These are phyloP conservation scores for Hiodon tergisus DNA, from an alignment of 2,113 vertebrate species.

Conservation along the genomic window DNA sequence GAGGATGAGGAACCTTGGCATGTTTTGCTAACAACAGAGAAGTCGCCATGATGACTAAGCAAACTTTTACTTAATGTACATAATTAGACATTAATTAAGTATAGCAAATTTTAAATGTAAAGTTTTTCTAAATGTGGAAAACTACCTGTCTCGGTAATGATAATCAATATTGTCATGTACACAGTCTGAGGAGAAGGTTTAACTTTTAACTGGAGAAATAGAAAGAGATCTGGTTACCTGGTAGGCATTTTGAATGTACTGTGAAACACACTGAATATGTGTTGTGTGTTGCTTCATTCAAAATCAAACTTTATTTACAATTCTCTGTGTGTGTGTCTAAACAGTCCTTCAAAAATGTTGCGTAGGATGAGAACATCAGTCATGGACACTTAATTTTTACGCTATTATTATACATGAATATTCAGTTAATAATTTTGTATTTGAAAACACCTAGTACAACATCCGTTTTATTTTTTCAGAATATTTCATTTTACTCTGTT, in stretches of 20 bases:
- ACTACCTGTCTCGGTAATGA: constrained; percentile 23
- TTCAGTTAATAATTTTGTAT: constrained; percentile 17
- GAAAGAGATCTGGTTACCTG: constrained; percentile 18
- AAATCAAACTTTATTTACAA: constrained; percentile 24
- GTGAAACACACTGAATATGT: too few relatives aligned
- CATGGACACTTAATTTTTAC: constrained; percentile 3
- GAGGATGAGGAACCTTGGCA: constrained; percentile 22
- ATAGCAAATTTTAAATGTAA: constrained; percentile 10
- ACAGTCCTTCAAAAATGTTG: constrained; percentile 21
- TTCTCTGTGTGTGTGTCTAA: constrained; percentile 20
- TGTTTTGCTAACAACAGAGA: constrained; percentile 20
- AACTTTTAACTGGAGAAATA: constrained; percentile 8
- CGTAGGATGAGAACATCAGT: constrained; percentile 13
- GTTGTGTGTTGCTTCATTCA: constrained; percentile 17
- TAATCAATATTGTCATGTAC: constrained; percentile 23
- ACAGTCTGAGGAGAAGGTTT: constrained; percentile 21
- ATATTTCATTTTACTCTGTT: constrained; percentile 7
- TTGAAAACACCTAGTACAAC: constrained; percentile 15
- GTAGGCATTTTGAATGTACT: constrained; percentile 21
- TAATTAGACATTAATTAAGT: constrained; percentile 15
- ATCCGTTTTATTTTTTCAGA: constrained; percentile 14
- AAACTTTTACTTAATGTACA: constrained; percentile 19
- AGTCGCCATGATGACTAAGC: constrained; percentile 17
- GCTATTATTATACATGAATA: constrained; percentile 17
- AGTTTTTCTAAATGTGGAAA: constrained; percentile 21